Conservation (phyloP, 2,888 invertebrate species). For the Argynnis bischoffii region DNA sequence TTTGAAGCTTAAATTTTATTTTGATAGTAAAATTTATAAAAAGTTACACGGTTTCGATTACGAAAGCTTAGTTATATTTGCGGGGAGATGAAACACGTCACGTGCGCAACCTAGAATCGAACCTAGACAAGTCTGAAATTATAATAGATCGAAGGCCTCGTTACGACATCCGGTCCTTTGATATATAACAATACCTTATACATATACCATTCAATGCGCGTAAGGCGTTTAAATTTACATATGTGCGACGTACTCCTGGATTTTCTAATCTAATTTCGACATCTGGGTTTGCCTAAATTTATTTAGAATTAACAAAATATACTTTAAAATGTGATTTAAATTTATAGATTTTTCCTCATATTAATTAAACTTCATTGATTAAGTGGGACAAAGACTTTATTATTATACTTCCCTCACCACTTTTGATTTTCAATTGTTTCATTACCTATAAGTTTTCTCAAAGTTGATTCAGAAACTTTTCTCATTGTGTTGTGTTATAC, state of each 20-base stretch:
- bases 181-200: slow-evolving; percentile 36
- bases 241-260: slow-evolving; percentile 15
- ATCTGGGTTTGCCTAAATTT: not conserved
- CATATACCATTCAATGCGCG: slow-evolving; percentile 43
- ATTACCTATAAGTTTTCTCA: too few species aligned
- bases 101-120: slow-evolving; percentile 25
- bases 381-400: too few species aligned
- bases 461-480: too few species aligned
- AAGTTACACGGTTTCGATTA: not conserved
- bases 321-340: too few species aligned
- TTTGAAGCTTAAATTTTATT: too few species aligned
- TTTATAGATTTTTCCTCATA: too few species aligned
- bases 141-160: slow-evolving; percentile 31
- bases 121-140: slow-evolving; percentile 21
- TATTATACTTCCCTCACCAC: too few species aligned
- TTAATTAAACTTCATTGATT: too few species aligned
- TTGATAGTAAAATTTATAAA: not conserved
- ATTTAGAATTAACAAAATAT: too few species aligned
- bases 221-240: slow-evolving; percentile 43
- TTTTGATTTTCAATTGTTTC: too few species aligned
- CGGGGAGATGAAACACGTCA: slow-evolving; percentile 18
- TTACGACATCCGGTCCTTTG: slow-evolving; percentile 41
- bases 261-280: not conserved
- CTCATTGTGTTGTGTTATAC: too few species aligned
- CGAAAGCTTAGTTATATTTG: not conserved